Evolutionary conservation across 2,113 vertebrate genomes (phyloP), one percentile per base, ranked within the genome.

Genomic region (Macrotis lagotis): DNA sequence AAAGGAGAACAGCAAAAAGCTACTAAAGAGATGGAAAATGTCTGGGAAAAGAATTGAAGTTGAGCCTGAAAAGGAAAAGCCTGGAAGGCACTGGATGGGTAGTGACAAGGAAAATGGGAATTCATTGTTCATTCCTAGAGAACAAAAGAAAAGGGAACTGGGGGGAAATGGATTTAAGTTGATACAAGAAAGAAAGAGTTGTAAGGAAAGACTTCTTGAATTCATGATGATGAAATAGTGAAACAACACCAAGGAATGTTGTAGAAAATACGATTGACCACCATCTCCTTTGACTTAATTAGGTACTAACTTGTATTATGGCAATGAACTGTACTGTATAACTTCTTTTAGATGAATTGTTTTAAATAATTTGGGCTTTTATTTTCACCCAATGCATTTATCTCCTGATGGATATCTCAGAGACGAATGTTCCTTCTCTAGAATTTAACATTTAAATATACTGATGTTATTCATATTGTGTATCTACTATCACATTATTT

Each of bases 161-260:
- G 93, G 28, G 95, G 8, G 5, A 90, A 91, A 91, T n/a, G 93
- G 50, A 51, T 25, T 92, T 37, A 91, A 94, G 93, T 95, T 96
- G 92, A 48, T 94, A 94, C 25, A 93, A 95, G 3, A 95, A 48
- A 95, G 97, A 94, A 92, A 74, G 37, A 51, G n/a, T 53, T 28
- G 91, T 92, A 91, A 96, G 44, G 52, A 66, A 88, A 47, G 83
- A 55, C 26, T 14, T 90, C 83, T 94, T 93, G 12, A 59, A 16
- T 50, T 14, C 44, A 89, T 2, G 0, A 59, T 94, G 53, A 94
- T 88, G 47, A 92, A 92, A 93, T 89, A 59, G 2, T 53, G 25
- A 51, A 92, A 95, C 31, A 91, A 25, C 89, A 91, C 59, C 89
- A 90, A 51, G 19, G 4, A 90, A 66, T 49, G 66, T 92, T 95